Percentiles rank a stretch among this genome's conserved stretches.
Evolutionary conservation across 2,888 invertebrate species (phyloP).

Genomic region (Rhingia rostrata): DNA sequence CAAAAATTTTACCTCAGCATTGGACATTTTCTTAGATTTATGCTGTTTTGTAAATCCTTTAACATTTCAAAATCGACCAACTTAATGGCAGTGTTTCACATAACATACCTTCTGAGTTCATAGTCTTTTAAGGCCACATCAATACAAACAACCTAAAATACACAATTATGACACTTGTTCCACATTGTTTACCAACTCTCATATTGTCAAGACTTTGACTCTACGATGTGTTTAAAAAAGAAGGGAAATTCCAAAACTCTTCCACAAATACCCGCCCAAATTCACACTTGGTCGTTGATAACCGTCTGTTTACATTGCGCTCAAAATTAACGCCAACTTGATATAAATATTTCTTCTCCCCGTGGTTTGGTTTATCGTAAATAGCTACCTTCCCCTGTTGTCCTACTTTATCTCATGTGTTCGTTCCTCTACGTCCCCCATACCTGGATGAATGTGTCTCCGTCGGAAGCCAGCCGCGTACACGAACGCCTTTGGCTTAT

Average conservation of each 20-base stretch:
- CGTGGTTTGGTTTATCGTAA: slow-evolving; percentile 58
- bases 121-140: background rate
- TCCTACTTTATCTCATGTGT: slow-evolving; percentile 35
- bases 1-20: too few relatives aligned
- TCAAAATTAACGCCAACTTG: slow-evolving; percentile 63
- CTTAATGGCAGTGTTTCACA: too few relatives aligned
- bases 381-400: slow-evolving; percentile 37
- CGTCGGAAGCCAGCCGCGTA: slow-evolving; percentile 12
- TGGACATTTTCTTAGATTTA: too few relatives aligned
- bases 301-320: slow-evolving; percentile 59
- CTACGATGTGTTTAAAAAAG: slow-evolving; percentile 50
- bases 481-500: slow-evolving; percentile 19
- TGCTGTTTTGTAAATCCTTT: too few relatives aligned
- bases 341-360: slow-evolving; percentile 65
- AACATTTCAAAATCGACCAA: too few relatives aligned
- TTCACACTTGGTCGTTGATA: slow-evolving; percentile 53
- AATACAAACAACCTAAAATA: slow-evolving; percentile 21
- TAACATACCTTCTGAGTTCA: too few relatives aligned
- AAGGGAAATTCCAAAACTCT: slow-evolving; percentile 52
- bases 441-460: slow-evolving; percentile 41
- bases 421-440: slow-evolving; percentile 2
- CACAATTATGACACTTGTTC: slow-evolving; percentile 63
- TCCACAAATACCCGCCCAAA: slow-evolving; percentile 59
- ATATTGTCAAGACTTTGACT: slow-evolving; percentile 35
- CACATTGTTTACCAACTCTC: slow-evolving; percentile 43